Percentiles rank a stretch among this genome's conserved stretches.
Evolutionary conservation across 1,140 invertebrate genomes (phyloP).

Genomic region (Condylostylus longicornis): DNA sequence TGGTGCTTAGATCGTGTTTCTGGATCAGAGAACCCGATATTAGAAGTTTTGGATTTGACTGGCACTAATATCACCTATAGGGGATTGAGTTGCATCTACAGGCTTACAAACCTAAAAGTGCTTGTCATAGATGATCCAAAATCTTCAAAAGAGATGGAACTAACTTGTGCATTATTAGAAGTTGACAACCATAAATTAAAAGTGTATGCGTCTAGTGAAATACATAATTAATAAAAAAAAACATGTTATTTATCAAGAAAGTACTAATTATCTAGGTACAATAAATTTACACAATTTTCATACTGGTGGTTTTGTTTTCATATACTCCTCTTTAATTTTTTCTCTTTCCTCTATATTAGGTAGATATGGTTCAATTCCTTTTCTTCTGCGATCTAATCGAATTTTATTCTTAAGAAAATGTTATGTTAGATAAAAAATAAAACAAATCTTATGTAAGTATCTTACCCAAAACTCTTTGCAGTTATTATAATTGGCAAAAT

Average conservation of each 20-base stretch:
- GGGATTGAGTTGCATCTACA: conserved; percentile 49
- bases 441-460: conserved; percentile 1
- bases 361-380: conserved; percentile 22
- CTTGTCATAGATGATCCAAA: conserved; percentile 37
- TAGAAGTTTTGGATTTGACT: conserved; percentile 61
- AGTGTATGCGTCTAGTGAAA: conserved; percentile 18
- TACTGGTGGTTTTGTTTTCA: conserved; percentile 22
- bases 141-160: conserved; percentile 36
- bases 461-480: conserved; percentile 47
- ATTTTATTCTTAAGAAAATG: conserved; percentile 18
- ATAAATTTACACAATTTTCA: too few species aligned
- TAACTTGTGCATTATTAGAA: conserved; percentile 42
- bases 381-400: conserved; percentile 18
- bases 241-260: too few species aligned
- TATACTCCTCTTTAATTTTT: conserved; percentile 23
- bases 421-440: background rate
- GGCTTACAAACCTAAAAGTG: conserved; percentile 38
- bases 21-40: conserved; percentile 36
- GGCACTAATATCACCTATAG: conserved; percentile 47
- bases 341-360: conserved; percentile 23
- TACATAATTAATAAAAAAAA: conserved; percentile 5
- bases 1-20: conserved; percentile 56
- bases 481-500: conserved; percentile 48
- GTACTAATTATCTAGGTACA: too few species aligned
- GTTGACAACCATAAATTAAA: conserved; percentile 31